These are phyloP conservation scores for Tenthredo scrophulariae DNA, from an alignment of 2,888 invertebrate species.

Conservation along the genomic window DNA sequence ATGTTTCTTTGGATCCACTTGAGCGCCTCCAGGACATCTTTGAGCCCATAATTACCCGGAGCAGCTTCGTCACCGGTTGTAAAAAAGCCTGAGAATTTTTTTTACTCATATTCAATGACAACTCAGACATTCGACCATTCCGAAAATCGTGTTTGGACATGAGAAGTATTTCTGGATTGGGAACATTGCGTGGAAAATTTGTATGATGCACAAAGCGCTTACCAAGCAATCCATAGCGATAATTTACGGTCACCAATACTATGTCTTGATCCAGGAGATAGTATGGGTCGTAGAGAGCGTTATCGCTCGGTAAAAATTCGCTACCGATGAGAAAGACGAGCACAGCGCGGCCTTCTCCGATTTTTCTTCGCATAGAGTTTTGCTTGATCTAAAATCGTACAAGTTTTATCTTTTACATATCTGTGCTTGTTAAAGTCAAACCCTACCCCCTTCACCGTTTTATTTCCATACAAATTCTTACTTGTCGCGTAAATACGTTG, in stretches of 20 bases:
- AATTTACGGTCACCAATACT: slow-evolving; percentile 71
- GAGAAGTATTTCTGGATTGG: background rate
- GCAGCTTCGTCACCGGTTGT: slow-evolving; percentile 67
- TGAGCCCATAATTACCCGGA: slow-evolving; percentile 73
- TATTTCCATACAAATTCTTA: slow-evolving; percentile 59
- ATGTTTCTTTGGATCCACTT: slow-evolving; percentile 72
- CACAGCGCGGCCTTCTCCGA: background rate
- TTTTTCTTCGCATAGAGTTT: background rate
- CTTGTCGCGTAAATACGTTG: slow-evolving; percentile 71
- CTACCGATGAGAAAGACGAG: slow-evolving; percentile 43
- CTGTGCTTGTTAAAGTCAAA: background rate
- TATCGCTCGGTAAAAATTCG: slow-evolving; percentile 64
- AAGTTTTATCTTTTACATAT: background rate
- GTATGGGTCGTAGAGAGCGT: slow-evolving; percentile 64
- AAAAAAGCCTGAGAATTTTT: slow-evolving; percentile 67
- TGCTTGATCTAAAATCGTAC: slow-evolving; percentile 2
- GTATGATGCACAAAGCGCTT: slow-evolving; percentile 50
- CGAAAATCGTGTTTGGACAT: background rate
- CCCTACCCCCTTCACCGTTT: background rate
- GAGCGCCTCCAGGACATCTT: slow-evolving; percentile 70
- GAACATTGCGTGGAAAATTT: background rate
- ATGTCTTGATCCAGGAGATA: slow-evolving; percentile 71
- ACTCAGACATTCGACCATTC: background rate
- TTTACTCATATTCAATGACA: background rate
- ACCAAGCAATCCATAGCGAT: slow-evolving; percentile 72